Base-by-base conservation (phyloP, 2,113 vertebrate species). In the Dasyornis broadbenti region DNA sequence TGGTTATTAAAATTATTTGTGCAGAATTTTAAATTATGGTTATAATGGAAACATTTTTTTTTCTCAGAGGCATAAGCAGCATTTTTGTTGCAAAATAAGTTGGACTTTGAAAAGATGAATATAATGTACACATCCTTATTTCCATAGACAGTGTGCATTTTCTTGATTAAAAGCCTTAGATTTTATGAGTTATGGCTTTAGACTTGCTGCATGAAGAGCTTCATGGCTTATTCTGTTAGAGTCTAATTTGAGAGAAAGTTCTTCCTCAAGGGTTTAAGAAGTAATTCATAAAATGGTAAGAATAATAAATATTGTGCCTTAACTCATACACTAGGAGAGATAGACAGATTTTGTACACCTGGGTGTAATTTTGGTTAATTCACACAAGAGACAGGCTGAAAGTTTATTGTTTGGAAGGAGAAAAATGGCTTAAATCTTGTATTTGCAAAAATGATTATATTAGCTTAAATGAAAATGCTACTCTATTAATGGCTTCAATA, bases 251-350 rank as follows among this genome's bases (percentile, higher is more conserved):
- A 97, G 96, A 96, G 96, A 97, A 94, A 97, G 95, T 97, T 97
- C 97, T 97, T 98, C 97, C 98, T 98, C 97, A 96, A 97, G 97
- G 98, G 97, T 97, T 97, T 98, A 97, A 97, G 96, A 97, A 97
- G 96, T 97, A 98, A 98, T 98, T 98, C 96, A 97, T 98, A 97
- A 98, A 98, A 96, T 97, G 97, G 94, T 92, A 98, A 94, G 96
- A 98, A 98, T 98, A 97, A 98, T 98, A 98, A 98, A 98, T 98
- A 98, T 97, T 98, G 96, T 98, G 96, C 97, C 91, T 98, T 96
- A 97, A 98, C 94, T 97, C 96, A 96, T 94, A 96, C 75, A 89
- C 92, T 94, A 69, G 90, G 88, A 95, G 76, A 97, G 97, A 95
- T 78, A 98, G 97, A 97, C 93, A 98, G 97, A 95, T 97, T 97